These are phyloP conservation scores for Heliconius ismenius DNA, from an alignment of 2,888 invertebrate genomes.

Conservation along the genomic window DNA sequence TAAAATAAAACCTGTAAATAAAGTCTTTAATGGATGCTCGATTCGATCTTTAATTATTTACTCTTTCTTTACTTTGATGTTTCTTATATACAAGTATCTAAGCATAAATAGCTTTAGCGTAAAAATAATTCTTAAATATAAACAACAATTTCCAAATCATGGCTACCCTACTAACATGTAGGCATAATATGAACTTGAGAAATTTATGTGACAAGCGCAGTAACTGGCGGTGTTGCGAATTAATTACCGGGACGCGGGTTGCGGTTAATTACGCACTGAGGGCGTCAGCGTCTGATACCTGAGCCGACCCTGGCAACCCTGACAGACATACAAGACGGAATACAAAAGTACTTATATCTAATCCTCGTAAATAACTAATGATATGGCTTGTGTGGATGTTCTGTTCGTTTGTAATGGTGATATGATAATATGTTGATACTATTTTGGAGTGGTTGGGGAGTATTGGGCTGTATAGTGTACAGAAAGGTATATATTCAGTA, in stretches of 20 bases:
- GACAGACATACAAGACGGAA: conserved; percentile 16
- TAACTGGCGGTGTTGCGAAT: conserved; percentile 66
- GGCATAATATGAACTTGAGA: conserved; percentile 64
- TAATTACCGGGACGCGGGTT: conserved; percentile 67
- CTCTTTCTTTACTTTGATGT: too few relatives aligned
- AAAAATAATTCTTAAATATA: too few relatives aligned
- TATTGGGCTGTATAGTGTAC: too few relatives aligned
- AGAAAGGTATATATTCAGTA: too few relatives aligned
- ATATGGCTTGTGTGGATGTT: background rate
- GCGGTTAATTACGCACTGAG: conserved; percentile 63
- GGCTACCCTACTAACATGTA: conserved; percentile 44
- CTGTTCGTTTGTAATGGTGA: background rate
- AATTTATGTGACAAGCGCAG: conserved; percentile 74
- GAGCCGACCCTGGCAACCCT: conserved; percentile 13
- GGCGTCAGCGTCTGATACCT: conserved; percentile 31
- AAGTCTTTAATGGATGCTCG: too few relatives aligned
- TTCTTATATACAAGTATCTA: too few relatives aligned
- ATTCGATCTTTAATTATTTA: too few relatives aligned
- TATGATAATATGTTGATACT: background rate
- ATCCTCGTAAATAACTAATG: conserved; percentile 17
- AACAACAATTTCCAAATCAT: conserved; percentile 17
- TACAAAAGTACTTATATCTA: conserved; percentile 18
- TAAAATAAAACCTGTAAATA: too few relatives aligned
- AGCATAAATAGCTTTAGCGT: too few relatives aligned
- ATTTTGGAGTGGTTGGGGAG: too few relatives aligned